Conservation (phyloP, 2,797 vertebrate species). For the Enteromius afrohamiltoni region DNA sequence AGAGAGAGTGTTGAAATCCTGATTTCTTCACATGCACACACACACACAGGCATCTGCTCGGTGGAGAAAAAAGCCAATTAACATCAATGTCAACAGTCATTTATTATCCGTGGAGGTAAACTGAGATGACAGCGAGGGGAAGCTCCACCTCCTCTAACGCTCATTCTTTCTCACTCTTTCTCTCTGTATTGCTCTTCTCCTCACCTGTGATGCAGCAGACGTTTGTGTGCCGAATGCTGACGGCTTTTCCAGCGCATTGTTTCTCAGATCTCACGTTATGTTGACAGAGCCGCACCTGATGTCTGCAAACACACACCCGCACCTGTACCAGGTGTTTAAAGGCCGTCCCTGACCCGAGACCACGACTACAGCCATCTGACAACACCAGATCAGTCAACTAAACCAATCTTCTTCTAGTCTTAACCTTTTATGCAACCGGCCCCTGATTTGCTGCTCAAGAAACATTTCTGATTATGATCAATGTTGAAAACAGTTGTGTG, state of each 20-base stretch:
- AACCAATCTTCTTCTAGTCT: neutral
- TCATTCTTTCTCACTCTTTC: neutral
- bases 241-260: neutral
- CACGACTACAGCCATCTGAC: neutral
- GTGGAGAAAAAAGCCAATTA: constrained; percentile 61
- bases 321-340: constrained; percentile 26
- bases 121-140: constrained; percentile 56
- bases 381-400: neutral
- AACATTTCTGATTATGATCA: neutral
- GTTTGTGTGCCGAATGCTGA: neutral
- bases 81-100: constrained; percentile 58
- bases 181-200: neutral
- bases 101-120: constrained; percentile 55
- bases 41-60: constrained; percentile 8
- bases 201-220: neutral
- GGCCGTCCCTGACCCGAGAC: neutral
- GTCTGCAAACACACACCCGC: neutral
- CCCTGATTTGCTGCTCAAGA: neutral
- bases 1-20: neutral
- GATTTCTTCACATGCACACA: constrained; percentile 2
- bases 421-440: too few relatives aligned
- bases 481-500: neutral
- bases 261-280: neutral
- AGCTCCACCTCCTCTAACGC: constrained; percentile 26
- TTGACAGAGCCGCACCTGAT: constrained; percentile 10